Percentiles rank a stretch among this genome's conserved stretches.
phyloP scores from a whole-genome alignment of 2,888 invertebrate genomes.

The Sclerodermus sp. region DNA sequence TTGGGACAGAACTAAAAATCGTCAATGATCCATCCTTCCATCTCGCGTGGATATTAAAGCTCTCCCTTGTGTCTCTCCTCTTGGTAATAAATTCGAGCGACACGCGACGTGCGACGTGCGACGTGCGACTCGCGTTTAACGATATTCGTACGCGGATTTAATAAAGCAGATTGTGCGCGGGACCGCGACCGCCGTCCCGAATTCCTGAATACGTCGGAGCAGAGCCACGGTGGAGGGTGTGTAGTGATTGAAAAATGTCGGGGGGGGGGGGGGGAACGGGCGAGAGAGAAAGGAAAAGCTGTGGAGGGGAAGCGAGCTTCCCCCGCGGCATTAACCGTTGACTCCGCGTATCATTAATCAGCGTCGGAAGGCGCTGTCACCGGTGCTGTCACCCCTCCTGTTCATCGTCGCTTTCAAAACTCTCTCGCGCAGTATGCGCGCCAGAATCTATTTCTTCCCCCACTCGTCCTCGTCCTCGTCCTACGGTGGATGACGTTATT shows the following conservation, averaged over 20 bases:
- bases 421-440: constrained; percentile 10
- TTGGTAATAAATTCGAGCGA: too few species aligned
- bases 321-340: constrained; percentile 40
- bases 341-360: constrained; percentile 45
- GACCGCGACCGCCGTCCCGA: constrained; percentile 25
- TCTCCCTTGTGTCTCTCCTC: too few species aligned
- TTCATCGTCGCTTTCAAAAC: constrained; percentile 23
- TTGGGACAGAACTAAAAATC: too few species aligned
- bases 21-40: too few species aligned
- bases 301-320: constrained; percentile 15
- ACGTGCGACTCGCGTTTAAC: constrained; percentile 17
- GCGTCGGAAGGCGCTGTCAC: constrained; percentile 45
- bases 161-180: constrained; percentile 37
- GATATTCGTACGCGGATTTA: constrained; percentile 38
- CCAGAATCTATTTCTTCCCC: neutral
- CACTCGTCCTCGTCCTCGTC: neutral
- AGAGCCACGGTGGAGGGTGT: constrained; percentile 16
- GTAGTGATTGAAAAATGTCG: constrained; percentile 22
- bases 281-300: constrained; percentile 16
- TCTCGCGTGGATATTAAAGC: too few species aligned
- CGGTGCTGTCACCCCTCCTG: constrained; percentile 27
- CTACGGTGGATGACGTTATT: too few species aligned
- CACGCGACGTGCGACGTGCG: too few species aligned
- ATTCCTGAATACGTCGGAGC: constrained; percentile 22
- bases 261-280: constrained; percentile 6